Conservation (phyloP, 2,888 invertebrate genomes). For the Harmothoe impar region DNA sequence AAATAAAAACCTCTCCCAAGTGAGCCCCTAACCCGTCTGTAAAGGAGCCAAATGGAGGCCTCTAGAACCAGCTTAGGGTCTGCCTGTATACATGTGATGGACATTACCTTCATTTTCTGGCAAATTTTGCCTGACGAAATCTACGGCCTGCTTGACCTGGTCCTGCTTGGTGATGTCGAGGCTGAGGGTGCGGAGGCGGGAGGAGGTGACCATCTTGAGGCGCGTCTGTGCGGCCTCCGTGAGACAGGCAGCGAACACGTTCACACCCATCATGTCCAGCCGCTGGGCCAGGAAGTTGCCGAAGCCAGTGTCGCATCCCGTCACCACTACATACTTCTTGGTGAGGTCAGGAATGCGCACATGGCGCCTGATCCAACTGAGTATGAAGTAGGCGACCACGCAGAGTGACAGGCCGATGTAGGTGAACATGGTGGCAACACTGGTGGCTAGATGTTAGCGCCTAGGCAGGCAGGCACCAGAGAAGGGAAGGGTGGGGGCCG, state of each 20-base stretch:
- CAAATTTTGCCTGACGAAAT: conserved; percentile 68
- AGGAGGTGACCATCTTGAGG: conserved; percentile 63
- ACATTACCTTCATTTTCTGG: conserved; percentile 71
- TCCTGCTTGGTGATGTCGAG: conserved; percentile 72
- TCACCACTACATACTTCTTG: conserved; percentile 66
- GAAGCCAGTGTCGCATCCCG: conserved; percentile 69
- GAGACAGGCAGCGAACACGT: conserved; percentile 68
- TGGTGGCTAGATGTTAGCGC: background rate
- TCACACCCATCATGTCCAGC: conserved; percentile 60
- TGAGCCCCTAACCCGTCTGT: too few relatives aligned
- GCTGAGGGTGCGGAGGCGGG: conserved; percentile 66
- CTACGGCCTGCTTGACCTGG: conserved; percentile 69
- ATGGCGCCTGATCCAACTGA: conserved; percentile 62
- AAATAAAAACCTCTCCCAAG: too few relatives aligned
- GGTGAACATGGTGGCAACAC: conserved; percentile 29
- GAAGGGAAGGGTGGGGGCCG: background rate
- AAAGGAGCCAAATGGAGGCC: too few relatives aligned
- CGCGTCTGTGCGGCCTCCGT: conserved; percentile 67
- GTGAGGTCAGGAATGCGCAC: conserved; percentile 57
- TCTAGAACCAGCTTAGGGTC: too few relatives aligned
- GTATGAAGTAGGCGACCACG: conserved; percentile 52
- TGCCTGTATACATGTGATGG: too few relatives aligned
- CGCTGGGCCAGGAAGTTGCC: conserved; percentile 62
- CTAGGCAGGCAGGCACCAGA: conserved; percentile 18
- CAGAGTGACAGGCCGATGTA: conserved; percentile 56